These are phyloP conservation scores for Drosophila asahinai DNA, from an alignment of 1,140 invertebrate species.

Conservation along the genomic window DNA sequence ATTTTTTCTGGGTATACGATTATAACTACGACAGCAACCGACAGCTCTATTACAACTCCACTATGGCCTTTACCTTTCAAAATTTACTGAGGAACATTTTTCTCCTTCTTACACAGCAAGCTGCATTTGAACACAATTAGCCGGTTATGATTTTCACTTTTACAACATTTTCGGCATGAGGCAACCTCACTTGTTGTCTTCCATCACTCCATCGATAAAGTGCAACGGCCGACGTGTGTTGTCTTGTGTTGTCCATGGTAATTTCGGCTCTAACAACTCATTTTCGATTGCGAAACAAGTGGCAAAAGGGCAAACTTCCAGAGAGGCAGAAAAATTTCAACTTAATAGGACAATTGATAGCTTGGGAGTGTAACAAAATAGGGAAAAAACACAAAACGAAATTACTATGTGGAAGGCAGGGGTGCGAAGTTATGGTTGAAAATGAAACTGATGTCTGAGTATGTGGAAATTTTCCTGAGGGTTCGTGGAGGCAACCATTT, in stretches of 20 bases:
- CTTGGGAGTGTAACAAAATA: slow-evolving; percentile 55
- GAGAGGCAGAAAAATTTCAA: slow-evolving; percentile 30
- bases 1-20: no score
- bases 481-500: background rate
- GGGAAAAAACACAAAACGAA: slow-evolving; percentile 34
- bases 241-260: slow-evolving; percentile 31
- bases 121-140: slow-evolving; percentile 76
- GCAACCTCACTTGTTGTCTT: slow-evolving; percentile 19
- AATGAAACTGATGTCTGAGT: slow-evolving; percentile 45
- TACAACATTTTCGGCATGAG: slow-evolving; percentile 41
- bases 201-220: slow-evolving; percentile 43
- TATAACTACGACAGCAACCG: no score
- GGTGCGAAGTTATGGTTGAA: slow-evolving; percentile 12
- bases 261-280: slow-evolving; percentile 51
- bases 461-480: slow-evolving; percentile 36
- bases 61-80: slow-evolving; percentile 15
- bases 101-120: slow-evolving; percentile 46
- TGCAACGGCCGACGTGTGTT: slow-evolving; percentile 54
- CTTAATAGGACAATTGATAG: slow-evolving; percentile 59
- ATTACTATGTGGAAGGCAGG: slow-evolving; percentile 25
- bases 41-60: background rate
- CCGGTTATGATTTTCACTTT: slow-evolving; percentile 80
- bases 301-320: slow-evolving; percentile 58
- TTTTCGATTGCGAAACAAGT: slow-evolving; percentile 65
- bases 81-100: background rate